phyloP scores from a whole-genome alignment of 1,140 invertebrate genomes.

The Eubasilissa regina region DNA sequence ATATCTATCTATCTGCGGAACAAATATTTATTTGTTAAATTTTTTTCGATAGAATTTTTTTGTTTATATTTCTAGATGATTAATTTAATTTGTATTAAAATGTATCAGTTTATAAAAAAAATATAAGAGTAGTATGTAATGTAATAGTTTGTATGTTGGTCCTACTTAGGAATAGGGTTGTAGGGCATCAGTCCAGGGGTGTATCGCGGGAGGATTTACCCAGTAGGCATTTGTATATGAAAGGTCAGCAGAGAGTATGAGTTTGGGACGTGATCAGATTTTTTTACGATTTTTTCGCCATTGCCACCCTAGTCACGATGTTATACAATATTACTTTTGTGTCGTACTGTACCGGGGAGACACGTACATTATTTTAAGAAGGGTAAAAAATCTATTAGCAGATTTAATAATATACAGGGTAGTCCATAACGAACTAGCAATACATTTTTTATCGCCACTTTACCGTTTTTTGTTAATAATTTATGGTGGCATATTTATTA shows the following conservation, averaged over 20 bases:
- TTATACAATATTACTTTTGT: constrained; percentile 29
- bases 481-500: too few species aligned
- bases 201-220: constrained; percentile 4
- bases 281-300: constrained; percentile 24
- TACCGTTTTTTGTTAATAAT: too few species aligned
- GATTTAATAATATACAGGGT: constrained; percentile 25
- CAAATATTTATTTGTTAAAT: too few species aligned
- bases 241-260: constrained; percentile 47
- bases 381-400: constrained; percentile 16
- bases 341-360: constrained; percentile 1
- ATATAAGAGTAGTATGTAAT: too few species aligned
- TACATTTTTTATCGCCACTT: too few species aligned
- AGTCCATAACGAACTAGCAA: background rate
- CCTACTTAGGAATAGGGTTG: too few species aligned
- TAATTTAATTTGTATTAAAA: too few species aligned
- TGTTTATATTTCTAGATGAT: too few species aligned
- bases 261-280: constrained; percentile 48
- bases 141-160: too few species aligned
- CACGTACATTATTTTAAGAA: constrained; percentile 18
- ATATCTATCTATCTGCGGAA: too few species aligned
- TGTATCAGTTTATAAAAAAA: too few species aligned
- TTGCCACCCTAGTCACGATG: constrained; percentile 18
- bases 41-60: too few species aligned
- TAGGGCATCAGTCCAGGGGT: background rate
- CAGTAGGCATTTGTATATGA: constrained; percentile 52